Conservation (phyloP, 1,140 invertebrate genomes). For the Bursaphelenchus mucronatus region DNA sequence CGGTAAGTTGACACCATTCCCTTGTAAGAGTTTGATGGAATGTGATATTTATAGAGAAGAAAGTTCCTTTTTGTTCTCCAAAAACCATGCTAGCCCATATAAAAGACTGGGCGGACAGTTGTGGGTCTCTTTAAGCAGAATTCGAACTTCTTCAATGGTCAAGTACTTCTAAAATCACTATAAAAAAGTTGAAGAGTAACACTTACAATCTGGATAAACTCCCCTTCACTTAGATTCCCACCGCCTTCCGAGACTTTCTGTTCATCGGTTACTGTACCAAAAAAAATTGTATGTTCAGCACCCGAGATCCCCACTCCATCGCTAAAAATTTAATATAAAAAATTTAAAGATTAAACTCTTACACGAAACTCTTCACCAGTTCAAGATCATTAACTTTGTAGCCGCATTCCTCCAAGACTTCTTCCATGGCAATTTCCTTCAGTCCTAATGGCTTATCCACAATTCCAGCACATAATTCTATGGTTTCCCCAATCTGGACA, state of each 20-base stretch:
- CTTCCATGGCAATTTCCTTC: slow-evolving; percentile 7
- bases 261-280: slow-evolving; percentile 1
- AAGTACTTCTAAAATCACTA: no score
- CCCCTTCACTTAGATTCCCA: slow-evolving; percentile 4
- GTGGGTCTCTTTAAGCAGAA: no score
- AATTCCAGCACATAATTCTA: slow-evolving; percentile 14
- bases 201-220: slow-evolving; percentile 16
- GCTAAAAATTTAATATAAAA: not conserved
- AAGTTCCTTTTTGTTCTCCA: no score
- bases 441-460: slow-evolving; percentile 1
- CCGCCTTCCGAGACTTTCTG: not conserved
- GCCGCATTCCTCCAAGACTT: slow-evolving; percentile 5
- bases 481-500: not conserved
- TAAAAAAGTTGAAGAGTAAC: slow-evolving; percentile 10
- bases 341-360: not conserved
- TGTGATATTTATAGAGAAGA: no score
- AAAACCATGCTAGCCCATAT: no score
- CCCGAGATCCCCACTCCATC: slow-evolving; percentile 5
- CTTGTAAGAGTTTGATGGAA: no score
- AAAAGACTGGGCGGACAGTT: no score
- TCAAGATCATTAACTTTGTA: slow-evolving; percentile 6
- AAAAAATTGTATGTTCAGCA: slow-evolving; percentile 10
- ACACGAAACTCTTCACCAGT: slow-evolving; percentile 1
- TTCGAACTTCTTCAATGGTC: no score
- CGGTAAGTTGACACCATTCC: no score